Evolutionary conservation across 2,888 invertebrate genomes (phyloP), one percentile per base, ranked within the genome.

Genomic region (Perizoma affinitatum): DNA sequence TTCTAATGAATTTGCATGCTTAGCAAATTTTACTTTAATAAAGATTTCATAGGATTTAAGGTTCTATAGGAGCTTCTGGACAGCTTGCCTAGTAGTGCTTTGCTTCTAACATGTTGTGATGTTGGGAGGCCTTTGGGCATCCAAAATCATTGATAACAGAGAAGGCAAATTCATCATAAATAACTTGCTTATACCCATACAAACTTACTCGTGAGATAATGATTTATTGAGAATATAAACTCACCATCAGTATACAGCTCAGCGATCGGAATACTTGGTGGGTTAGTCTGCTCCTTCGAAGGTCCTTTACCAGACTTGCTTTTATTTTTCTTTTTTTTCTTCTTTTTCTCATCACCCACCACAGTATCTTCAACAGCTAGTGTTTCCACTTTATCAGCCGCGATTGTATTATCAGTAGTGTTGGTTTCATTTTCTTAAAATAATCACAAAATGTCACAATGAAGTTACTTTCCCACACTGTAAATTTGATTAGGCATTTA

Each of bases 181-280:
- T n/a, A n/a, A 22, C 22, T 22, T 22, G 22, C 22, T 22, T 22
- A 22, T 22, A 22, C 22, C 22, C 22, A 22, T 22, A 22, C 22
- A 22, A 22, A 22, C 22, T 22, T 22, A 22, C 22, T 3, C 22
- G 22, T 22, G 3, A 22, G 22, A 2, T 22, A 22, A 22, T 22
- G 22, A 22, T 22, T 22, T 22, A 1, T 22, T 22, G 22, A n/a
- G n/a, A n/a, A 2, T 22, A 11, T 33, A 41, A 41, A 72, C 79
- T 90, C 90, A 85, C 96, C 97, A 88, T 97, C 96, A 4, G 97
- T 95, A 82, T 95, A 99, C 22, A 98, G 93, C 55, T 98, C 96
- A 4, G 95, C 93, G 67, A 99, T 96, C 0, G 98, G 96, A 73
- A 98, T 93, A n/a, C 96, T 94, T 7, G 98, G 98, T 10, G 98